A percentile compares a stretch with the other conserved stretches of the same genome.
Conservation (phyloP, 2,797 vertebrate species). For the Ammospiza maritima region DNA sequence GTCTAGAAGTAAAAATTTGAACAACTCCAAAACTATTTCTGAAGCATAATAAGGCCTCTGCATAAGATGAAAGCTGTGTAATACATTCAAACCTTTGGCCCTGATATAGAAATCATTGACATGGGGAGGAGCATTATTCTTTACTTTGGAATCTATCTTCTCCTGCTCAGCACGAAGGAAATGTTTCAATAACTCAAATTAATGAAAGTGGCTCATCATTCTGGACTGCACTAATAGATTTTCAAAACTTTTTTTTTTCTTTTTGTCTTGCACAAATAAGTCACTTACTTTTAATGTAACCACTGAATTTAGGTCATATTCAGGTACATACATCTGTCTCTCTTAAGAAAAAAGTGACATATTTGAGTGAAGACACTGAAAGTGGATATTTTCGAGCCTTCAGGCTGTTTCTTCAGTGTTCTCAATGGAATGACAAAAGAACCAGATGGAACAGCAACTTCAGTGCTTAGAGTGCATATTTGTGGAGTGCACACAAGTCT, state of each 20-base stretch:
- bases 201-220: neutral
- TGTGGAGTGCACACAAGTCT: neutral
- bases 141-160: neutral
- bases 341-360: neutral
- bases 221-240: neutral
- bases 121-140: neutral
- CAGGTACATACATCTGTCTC: neutral
- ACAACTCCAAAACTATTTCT: constrained; percentile 6
- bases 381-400: neutral
- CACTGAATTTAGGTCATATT: neutral
- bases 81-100: constrained; percentile 3
- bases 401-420: neutral
- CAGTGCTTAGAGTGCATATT: neutral
- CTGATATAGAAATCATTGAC: neutral
- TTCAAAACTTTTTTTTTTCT: neutral
- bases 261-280: neutral
- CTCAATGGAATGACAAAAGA: neutral
- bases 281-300: neutral
- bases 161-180: neutral
- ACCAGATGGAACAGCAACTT: neutral
- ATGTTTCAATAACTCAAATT: neutral
- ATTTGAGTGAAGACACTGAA: neutral
- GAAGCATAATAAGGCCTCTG: neutral
- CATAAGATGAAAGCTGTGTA: constrained; percentile 8
- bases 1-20: neutral